Evolutionary conservation across 2,113 vertebrate genomes (phyloP).

Genomic region (Nyctereutes procyonoides): DNA sequence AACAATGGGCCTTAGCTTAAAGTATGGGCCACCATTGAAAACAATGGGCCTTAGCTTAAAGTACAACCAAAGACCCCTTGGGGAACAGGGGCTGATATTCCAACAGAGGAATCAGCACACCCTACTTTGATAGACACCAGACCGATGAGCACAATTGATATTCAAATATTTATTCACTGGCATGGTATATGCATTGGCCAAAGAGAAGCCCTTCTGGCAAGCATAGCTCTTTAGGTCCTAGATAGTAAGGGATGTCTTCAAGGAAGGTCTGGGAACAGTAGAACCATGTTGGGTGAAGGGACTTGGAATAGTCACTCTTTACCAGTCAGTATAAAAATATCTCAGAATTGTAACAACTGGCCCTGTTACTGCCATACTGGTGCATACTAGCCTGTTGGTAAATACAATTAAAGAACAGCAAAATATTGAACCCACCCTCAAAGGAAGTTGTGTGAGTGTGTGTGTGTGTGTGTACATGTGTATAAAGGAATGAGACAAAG

Average conservation of each 20-base stretch:
- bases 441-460: not conserved
- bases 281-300: not conserved
- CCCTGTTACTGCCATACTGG: fast-evolving
- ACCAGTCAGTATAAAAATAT: not conserved
- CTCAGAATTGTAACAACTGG: not conserved
- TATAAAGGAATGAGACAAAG: not conserved
- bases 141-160: not conserved
- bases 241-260: not conserved
- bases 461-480: not conserved
- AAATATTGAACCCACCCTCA: not conserved
- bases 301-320: not conserved
- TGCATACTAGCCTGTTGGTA: not conserved
- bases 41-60: not conserved
- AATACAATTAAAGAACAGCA: not conserved
- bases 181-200: fast-evolving
- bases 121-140: not conserved
- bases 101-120: not conserved
- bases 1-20: not conserved
- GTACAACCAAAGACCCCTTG: fast-evolving
- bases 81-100: not conserved
- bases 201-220: not conserved
- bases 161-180: not conserved
- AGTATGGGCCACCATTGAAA: too few species aligned
- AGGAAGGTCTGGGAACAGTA: not conserved
- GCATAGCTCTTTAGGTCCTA: not conserved